These are phyloP conservation scores for Cepaea nemoralis DNA, from an alignment of 1,140 invertebrate genomes.

Conservation along the genomic window DNA sequence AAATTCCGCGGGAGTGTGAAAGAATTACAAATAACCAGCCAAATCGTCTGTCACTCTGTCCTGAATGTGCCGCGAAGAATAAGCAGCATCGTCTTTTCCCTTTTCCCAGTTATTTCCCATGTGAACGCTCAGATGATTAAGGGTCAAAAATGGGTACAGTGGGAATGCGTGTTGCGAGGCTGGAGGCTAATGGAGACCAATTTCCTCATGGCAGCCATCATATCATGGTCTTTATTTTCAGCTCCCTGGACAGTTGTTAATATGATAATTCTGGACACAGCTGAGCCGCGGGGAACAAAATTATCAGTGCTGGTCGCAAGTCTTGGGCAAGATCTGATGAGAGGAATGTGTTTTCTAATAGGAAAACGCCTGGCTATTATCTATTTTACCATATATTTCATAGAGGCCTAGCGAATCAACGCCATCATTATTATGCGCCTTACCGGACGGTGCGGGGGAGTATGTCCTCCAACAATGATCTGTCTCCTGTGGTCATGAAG, in stretches of 20 bases:
- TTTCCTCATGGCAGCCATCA: slow-evolving; percentile 6
- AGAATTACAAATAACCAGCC: neutral
- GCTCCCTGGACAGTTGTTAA: neutral
- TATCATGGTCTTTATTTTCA: neutral
- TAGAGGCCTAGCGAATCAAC: too few species aligned
- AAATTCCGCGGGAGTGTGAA: too few species aligned
- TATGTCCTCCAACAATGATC: too few species aligned
- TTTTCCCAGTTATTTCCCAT: slow-evolving; percentile 1
- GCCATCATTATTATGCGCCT: too few species aligned
- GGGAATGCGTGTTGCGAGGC: neutral
- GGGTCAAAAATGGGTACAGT: neutral
- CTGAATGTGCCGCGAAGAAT: neutral
- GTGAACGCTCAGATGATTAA: neutral
- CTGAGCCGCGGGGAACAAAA: neutral
- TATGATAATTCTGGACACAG: neutral
- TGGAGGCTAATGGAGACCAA: slow-evolving; percentile 12
- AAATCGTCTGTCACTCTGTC: neutral
- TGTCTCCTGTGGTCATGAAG: too few species aligned
- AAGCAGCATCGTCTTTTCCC: neutral
- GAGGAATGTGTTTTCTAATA: too few species aligned
- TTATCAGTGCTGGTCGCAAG: neutral
- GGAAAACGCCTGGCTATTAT: too few species aligned
- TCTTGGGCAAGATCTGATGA: neutral
- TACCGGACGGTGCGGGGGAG: too few species aligned
- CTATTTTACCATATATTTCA: too few species aligned